Evolutionary conservation across 2,113 vertebrate genomes (phyloP), one percentile per base, ranked within the genome.

Genomic region (Tachysurus vachellii): DNA sequence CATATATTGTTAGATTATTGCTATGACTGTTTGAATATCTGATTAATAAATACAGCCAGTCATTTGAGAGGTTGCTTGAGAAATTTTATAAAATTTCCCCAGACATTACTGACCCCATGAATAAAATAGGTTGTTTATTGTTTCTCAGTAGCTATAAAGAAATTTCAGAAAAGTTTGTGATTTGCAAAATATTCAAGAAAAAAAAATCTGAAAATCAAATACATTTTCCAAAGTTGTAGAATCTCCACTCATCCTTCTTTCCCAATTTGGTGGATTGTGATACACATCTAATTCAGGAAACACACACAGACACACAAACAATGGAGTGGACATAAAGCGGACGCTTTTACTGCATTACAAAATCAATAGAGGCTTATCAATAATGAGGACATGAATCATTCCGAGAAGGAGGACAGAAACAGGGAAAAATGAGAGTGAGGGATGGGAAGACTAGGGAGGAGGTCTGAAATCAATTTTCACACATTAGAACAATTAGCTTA

Each of bases 401-500:
- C 36, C n/a, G 0, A n/a, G 44, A 36, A 86, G 82, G 80, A 82
- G 77, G 71, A 86, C 44, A 84, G 68, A 86, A 82, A 87, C 14
- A 62, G 77, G 89, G 76, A 77, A 89, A 73, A 66, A 77, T 82
- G 79, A 80, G 82, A 73, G 56, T 42, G 42, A 73, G 76, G 71
- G 66, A 47, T 56, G 14, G 8, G n/a, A 80, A 68, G 64, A 56
- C 75, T 59, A n/a, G 31, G 59, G 71, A 80, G 83, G 87, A 85
- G 54, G 77, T 19, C 28, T 14, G 94, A 97, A 97, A 99, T 99
- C 97, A 96, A 97, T 99, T 95, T 96, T 96, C 95, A 97, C 97
- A 98, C 96, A 98, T 98, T 97, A 98, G 95, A 95, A 93, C 96
- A 95, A 96, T 98, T 97, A 96, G 95, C 93, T 96, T 96, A 96